Evolutionary conservation across 1,140 invertebrate genomes (phyloP).

Genomic region (Bradysia coprophila): DNA sequence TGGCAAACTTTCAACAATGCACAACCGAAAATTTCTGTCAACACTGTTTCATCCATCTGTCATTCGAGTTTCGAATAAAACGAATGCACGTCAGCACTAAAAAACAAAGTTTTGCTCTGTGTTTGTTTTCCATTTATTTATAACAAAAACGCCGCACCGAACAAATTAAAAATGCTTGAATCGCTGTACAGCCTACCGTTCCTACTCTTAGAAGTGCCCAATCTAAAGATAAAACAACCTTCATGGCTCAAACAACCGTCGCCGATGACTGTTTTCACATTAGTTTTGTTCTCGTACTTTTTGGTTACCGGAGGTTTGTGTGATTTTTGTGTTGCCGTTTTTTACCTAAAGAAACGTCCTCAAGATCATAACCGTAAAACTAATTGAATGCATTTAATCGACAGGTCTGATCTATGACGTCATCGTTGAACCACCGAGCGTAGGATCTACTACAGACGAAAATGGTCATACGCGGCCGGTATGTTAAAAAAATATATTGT

Average conservation of each 20-base stretch:
- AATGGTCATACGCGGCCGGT: constrained; percentile 85
- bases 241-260: constrained; percentile 83
- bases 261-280: constrained; percentile 80
- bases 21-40: no score
- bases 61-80: no score
- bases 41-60: no score
- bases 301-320: constrained; percentile 87
- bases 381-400: constrained; percentile 5
- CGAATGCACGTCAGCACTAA: no score
- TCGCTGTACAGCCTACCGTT: constrained; percentile 57
- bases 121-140: no score
- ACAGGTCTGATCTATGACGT: constrained; percentile 96
- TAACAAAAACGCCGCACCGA: no score
- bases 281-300: constrained; percentile 89
- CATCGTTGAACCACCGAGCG: constrained; percentile 94
- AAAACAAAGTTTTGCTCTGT: no score
- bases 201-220: constrained; percentile 64
- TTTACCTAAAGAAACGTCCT: background rate
- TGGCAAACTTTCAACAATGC: no score
- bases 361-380: background rate
- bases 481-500: constrained; percentile 21
- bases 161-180: constrained; percentile 48
- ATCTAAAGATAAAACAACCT: constrained; percentile 76
- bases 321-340: constrained; percentile 1
- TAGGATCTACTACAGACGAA: constrained; percentile 94